These are phyloP conservation scores for Endomychus coccineus DNA, from an alignment of 2,888 invertebrate species.

Conservation along the genomic window DNA sequence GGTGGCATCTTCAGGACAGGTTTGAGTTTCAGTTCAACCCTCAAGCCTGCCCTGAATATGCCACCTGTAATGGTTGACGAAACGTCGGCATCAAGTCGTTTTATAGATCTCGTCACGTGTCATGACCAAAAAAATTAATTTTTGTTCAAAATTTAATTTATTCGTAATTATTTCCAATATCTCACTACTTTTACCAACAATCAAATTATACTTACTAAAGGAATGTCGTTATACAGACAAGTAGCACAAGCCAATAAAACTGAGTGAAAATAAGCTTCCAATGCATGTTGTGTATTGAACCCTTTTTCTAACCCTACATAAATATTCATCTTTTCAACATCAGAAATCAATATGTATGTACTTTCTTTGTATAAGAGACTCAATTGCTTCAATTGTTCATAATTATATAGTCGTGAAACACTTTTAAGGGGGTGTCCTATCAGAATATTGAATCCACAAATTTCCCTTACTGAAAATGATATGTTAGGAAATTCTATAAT, in stretches of 20 bases:
- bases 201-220: constrained; percentile 29
- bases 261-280: constrained; percentile 64
- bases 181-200: too few species aligned
- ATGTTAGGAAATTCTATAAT: constrained; percentile 3
- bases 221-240: constrained; percentile 35
- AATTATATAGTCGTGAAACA: constrained; percentile 19
- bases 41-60: too few species aligned
- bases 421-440: constrained; percentile 51
- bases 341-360: constrained; percentile 51
- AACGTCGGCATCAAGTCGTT: too few species aligned
- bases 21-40: too few species aligned
- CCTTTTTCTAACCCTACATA: constrained; percentile 51
- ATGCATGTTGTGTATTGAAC: constrained; percentile 48
- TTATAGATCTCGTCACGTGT: too few species aligned
- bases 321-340: constrained; percentile 45
- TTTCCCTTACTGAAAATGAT: constrained; percentile 47
- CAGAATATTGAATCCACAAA: constrained; percentile 57
- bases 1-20: too few species aligned
- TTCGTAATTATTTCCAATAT: too few species aligned
- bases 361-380: constrained; percentile 44
- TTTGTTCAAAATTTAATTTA: too few species aligned
- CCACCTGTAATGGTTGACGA: too few species aligned
- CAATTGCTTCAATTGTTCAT: constrained; percentile 41
- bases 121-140: too few species aligned
- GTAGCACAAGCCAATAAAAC: constrained; percentile 48